phyloP scores from a whole-genome alignment of 2,113 vertebrate species.

The Pagrus major region DNA sequence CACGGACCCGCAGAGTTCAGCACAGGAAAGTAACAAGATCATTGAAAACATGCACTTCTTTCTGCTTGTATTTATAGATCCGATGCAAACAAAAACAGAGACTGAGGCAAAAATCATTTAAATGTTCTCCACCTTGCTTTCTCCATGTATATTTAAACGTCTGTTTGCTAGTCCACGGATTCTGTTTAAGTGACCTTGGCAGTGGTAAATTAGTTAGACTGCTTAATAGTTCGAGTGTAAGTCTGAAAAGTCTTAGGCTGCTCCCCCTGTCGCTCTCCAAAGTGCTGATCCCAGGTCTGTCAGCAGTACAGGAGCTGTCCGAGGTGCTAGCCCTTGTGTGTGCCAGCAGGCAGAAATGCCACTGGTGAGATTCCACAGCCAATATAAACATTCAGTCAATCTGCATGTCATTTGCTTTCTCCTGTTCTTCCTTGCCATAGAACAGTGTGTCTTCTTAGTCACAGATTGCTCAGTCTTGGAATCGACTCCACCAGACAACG shows the following conservation, averaged over 20 bases:
- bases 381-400: constrained; percentile 34
- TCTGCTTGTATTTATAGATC: neutral
- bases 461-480: constrained; percentile 33
- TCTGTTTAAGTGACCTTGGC: neutral
- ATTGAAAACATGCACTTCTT: neutral
- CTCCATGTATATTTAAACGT: neutral
- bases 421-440: constrained; percentile 7
- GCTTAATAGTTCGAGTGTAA: neutral
- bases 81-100: neutral
- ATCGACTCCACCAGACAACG: neutral
- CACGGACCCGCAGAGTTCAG: neutral
- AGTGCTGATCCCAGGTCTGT: constrained; percentile 18
- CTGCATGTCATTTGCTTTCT: constrained; percentile 25
- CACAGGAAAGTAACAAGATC: neutral
- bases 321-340: constrained; percentile 29
- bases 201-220: neutral
- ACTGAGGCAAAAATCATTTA: neutral
- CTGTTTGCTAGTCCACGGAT: accelerated
- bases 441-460: constrained; percentile 32
- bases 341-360: constrained; percentile 22
- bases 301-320: constrained; percentile 47
- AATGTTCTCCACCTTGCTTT: neutral
- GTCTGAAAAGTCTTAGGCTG: neutral
- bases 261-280: constrained; percentile 6
- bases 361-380: constrained; percentile 23